Conservation (phyloP, 2,888 invertebrate genomes). For the Callosobruchus maculatus region DNA sequence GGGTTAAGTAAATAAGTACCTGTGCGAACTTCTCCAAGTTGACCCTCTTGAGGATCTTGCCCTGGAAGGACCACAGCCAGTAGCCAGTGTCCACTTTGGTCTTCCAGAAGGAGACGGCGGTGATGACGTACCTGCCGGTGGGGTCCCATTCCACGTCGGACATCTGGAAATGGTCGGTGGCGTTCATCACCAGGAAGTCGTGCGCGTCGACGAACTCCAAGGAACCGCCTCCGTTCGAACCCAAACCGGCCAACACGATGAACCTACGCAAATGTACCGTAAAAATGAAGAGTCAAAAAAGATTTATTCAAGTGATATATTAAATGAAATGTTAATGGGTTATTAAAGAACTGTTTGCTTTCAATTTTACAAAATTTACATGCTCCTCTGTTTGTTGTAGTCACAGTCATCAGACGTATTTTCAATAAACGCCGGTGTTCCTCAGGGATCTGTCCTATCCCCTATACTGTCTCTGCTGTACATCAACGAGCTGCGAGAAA, state of each 20-base stretch:
- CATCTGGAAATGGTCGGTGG: conserved; percentile 86
- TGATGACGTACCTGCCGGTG: conserved; percentile 94
- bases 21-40: conserved; percentile 92
- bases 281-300: no score
- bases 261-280: no score
- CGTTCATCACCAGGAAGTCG: conserved; percentile 93
- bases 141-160: conserved; percentile 99
- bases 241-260: conserved; percentile 86
- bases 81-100: conserved; percentile 90
- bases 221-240: conserved; percentile 82
- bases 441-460: no score
- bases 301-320: no score
- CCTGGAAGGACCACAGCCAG: conserved; percentile 98
- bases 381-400: no score
- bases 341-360: no score
- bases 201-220: conserved; percentile 94
- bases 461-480: no score
- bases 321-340: no score
- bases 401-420: no score
- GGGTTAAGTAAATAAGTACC: neutral
- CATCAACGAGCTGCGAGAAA: no score
- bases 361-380: no score
- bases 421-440: no score
- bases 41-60: conserved; percentile 70
- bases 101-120: conserved; percentile 93